Evolutionary conservation across 1,140 invertebrate species (phyloP), one percentile per base, ranked within the genome.

Genomic region (Orius laevigatus): DNA sequence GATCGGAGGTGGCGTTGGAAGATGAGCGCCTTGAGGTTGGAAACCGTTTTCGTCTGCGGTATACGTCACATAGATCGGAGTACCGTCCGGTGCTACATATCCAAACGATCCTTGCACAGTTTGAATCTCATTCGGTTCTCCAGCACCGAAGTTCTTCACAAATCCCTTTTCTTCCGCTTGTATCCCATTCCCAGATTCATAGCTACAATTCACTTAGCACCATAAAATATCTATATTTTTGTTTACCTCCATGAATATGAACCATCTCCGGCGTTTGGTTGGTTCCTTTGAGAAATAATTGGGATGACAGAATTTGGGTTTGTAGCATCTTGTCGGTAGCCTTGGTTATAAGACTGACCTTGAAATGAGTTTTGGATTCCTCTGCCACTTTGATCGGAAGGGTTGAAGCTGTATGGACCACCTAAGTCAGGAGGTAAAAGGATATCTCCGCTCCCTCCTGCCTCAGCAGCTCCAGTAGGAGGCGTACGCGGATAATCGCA

Each of bases 131-230:
- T 71, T 71, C 12, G 35, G 32, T 46, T 72, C 64, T 46, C 68
- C 66, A 35, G 64, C 59, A 4, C 71, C 71, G 25, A 25, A 25
- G 8, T 25, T 25, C 8, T 25, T 25, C 25, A 25, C 25, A 25
- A 4, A 25, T 12, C 74, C 74, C 53, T 67, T 65, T 12, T 75
- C 75, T 54, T 75, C 68, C 4, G 67, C 73, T 25, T 76, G 74
- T 32, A 83, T 84, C 4, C 80, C 79, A 50, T 84, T 82, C 20
- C 71, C 78, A 10, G 79, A 76, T 63, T 83, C 72, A 49, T 49
- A 49, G 10, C 48, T 41, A 31, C 3, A 39, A 35, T 20, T n/a
- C 9, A 6, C 18, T 25, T 12, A 12, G 15, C 15, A 16, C 9
- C 8, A 25, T 25, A 25, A 4, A 3, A 25, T 25, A 4, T 25